Percentiles rank a stretch among this genome's conserved stretches.
Conservation (phyloP, 2,888 invertebrate genomes). For the Melieria crassipennis region DNA sequence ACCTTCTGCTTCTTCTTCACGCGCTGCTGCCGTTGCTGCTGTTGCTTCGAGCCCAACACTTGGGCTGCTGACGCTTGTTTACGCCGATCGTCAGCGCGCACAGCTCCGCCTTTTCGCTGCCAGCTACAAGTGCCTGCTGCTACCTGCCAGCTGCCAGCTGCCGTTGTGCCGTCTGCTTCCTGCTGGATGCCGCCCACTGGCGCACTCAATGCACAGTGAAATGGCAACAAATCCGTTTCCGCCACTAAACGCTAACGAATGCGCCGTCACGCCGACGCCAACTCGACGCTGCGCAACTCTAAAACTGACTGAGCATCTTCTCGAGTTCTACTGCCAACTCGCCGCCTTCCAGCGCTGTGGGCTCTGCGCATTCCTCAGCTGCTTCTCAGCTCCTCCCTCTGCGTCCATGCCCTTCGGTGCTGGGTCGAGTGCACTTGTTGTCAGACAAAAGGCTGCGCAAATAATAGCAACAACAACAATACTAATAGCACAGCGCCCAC, state of each 20-base stretch:
- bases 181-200: not conserved
- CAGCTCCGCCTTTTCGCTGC: not conserved
- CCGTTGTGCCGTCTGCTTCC: not conserved
- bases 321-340: not conserved
- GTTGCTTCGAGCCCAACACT: no score
- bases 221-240: conserved; percentile 27
- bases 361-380: not conserved
- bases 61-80: not conserved
- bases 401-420: conserved; percentile 24
- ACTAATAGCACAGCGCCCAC: conserved; percentile 11
- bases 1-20: not conserved
- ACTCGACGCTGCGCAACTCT: not conserved
- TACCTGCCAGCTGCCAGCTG: not conserved
- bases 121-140: conserved; percentile 3
- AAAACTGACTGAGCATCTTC: no score
- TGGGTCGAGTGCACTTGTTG: conserved; percentile 28
- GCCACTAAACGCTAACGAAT: conserved; percentile 27
- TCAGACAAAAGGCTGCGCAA: conserved; percentile 22
- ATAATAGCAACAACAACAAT: conserved; percentile 8
- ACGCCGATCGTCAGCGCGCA: not conserved
- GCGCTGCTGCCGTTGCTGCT: not conserved
- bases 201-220: conserved; percentile 20
- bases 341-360: conserved; percentile 7
- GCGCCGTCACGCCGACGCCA: conserved; percentile 22
- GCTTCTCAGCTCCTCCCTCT: not conserved